Conservation (phyloP, 2,113 vertebrate species). For the Erythrolamprus reginae region DNA sequence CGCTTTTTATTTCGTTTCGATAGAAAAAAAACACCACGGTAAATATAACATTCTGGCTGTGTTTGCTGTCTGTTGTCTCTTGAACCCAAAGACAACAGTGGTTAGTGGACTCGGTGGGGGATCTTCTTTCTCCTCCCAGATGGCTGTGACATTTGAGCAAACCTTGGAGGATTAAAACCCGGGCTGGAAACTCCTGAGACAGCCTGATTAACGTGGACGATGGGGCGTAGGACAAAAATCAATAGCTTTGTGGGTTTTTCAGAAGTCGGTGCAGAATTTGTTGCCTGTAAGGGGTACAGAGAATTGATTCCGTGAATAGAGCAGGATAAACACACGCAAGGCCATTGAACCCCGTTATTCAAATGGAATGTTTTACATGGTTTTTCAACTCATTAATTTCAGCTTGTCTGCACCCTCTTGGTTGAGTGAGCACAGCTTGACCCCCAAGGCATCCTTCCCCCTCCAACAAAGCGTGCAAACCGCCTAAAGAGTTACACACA, state of each 20-base stretch:
- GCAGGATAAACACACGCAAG: not conserved
- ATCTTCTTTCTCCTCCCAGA: conserved; percentile 68
- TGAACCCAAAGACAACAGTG: conserved; percentile 64
- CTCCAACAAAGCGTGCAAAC: conserved; percentile 69
- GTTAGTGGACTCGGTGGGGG: conserved; percentile 67
- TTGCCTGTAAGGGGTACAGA: not conserved
- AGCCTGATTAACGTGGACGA: conserved; percentile 65
- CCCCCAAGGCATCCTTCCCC: conserved; percentile 49
- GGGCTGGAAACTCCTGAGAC: conserved; percentile 72
- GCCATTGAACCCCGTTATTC: conserved; percentile 13
- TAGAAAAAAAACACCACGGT: conserved; percentile 34
- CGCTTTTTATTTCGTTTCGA: conserved; percentile 19
- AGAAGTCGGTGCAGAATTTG: conserved; percentile 27
- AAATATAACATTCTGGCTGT: conserved; percentile 54
- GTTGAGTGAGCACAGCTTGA: conserved; percentile 65
- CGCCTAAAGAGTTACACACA: conserved; percentile 61
- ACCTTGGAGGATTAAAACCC: conserved; percentile 72
- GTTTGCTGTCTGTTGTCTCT: conserved; percentile 55
- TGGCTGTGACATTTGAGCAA: conserved; percentile 77
- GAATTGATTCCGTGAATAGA: conserved; percentile 24
- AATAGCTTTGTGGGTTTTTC: conserved; percentile 27
- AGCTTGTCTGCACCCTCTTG: conserved; percentile 43
- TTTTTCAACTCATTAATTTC: conserved; percentile 26
- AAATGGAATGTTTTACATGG: conserved; percentile 3
- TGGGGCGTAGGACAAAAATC: conserved; percentile 40